phyloP scores from a whole-genome alignment of 2,113 vertebrate species.

The Sclerurus mexicanus region DNA sequence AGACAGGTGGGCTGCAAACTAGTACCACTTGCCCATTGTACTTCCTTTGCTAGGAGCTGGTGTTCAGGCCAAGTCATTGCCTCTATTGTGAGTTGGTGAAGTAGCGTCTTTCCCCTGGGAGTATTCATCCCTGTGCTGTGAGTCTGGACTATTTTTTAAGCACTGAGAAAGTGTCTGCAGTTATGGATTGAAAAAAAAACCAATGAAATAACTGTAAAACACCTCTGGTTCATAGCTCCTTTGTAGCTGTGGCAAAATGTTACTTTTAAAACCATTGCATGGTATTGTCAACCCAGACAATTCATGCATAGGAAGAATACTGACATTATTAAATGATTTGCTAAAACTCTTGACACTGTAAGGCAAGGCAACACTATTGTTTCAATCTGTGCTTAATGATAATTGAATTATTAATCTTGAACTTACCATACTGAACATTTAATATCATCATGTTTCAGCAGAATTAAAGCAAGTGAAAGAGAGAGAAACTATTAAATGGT shows the following conservation, averaged over 20 bases:
- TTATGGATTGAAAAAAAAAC: background rate
- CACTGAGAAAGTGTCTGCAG: fast-evolving
- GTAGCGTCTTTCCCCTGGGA: background rate
- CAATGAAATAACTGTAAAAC: background rate
- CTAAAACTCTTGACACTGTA: constrained; percentile 32
- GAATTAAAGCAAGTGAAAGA: constrained; percentile 43
- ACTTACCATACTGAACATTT: constrained; percentile 43
- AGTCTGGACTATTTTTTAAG: background rate
- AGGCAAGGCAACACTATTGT: constrained; percentile 38
- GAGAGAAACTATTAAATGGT: constrained; percentile 60
- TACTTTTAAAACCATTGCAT: constrained; percentile 27
- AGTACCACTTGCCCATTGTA: background rate
- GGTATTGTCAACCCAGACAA: background rate
- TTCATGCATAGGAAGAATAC: constrained; percentile 9
- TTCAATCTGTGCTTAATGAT: constrained; percentile 68
- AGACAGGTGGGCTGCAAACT: background rate
- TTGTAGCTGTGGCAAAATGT: constrained; percentile 33
- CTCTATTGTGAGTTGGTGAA: background rate
- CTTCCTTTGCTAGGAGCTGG: background rate
- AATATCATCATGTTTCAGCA: constrained; percentile 51
- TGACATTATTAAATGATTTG: constrained; percentile 55
- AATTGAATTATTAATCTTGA: constrained; percentile 70
- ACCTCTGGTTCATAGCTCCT: background rate
- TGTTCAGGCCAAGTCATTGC: background rate
- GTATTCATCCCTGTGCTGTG: background rate